Percentiles rank a stretch among this genome's conserved stretches.
Conservation (phyloP, 1,140 invertebrate species). For the Monomorium pharaonis region DNA sequence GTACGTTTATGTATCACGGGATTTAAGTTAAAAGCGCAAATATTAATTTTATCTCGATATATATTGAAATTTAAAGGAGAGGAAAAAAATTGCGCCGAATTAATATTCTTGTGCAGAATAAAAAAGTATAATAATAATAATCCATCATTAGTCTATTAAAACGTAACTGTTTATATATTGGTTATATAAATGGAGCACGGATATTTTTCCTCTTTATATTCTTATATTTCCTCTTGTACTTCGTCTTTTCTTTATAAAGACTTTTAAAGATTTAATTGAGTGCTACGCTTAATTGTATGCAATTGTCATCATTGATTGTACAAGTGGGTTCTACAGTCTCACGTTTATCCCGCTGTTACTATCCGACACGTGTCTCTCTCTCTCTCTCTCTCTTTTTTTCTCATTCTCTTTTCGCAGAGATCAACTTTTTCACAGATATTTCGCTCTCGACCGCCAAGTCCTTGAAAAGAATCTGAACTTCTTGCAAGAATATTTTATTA, state of each 20-base stretch:
- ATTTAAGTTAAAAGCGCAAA: not conserved
- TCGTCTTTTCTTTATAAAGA: not conserved
- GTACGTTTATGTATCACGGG: not conserved
- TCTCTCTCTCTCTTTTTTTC: not conserved
- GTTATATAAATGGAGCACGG: not conserved
- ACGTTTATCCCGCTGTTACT: not conserved
- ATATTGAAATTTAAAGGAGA: not conserved
- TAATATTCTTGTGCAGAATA: not conserved
- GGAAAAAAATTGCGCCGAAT: not conserved
- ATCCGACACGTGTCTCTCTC: not conserved
- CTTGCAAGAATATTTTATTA: slow-evolving; percentile 54
- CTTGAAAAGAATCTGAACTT: slow-evolving; percentile 46
- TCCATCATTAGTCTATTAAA: not conserved
- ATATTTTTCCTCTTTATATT: too few species aligned
- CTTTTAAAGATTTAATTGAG: not conserved
- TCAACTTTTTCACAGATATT: slow-evolving; percentile 29
- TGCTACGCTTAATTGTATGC: not conserved
- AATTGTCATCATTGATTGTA: not conserved
- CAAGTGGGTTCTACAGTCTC: not conserved
- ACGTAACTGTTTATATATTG: not conserved
- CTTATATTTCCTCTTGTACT: not conserved
- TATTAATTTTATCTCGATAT: not conserved
- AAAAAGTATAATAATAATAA: not conserved
- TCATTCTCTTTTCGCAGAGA: not conserved
- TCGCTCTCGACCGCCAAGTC: not conserved